Conservation (phyloP, 2,888 invertebrate species). For the Nebria brevicollis region DNA sequence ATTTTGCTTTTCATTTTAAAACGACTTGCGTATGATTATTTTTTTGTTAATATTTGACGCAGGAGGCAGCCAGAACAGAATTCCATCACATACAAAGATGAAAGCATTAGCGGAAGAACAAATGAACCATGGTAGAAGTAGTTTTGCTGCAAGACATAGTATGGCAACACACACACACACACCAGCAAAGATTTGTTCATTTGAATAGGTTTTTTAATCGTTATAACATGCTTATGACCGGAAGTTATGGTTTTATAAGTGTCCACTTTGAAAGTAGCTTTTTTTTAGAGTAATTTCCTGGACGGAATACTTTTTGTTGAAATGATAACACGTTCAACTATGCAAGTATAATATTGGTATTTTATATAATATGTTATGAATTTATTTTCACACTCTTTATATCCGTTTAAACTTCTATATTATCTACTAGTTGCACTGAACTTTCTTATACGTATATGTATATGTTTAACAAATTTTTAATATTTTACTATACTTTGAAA, state of each 20-base stretch:
- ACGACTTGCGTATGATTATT: not conserved
- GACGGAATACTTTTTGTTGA: not conserved
- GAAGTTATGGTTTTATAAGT: constrained; percentile 11
- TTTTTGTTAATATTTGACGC: not conserved
- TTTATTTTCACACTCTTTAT: too few relatives aligned
- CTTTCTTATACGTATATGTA: too few relatives aligned
- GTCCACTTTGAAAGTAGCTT: not conserved
- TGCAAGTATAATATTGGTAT: too few relatives aligned
- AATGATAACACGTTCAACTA: not conserved
- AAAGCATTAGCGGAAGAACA: constrained; percentile 3
- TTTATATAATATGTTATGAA: too few relatives aligned
- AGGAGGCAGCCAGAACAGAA: not conserved
- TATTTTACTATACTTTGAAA: too few relatives aligned
- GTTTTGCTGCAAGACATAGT: not conserved
- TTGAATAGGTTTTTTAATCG: constrained; percentile 7
- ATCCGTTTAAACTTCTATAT: too few relatives aligned
- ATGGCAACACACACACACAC: too few relatives aligned
- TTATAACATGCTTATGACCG: constrained; percentile 4
- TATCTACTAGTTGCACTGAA: too few relatives aligned
- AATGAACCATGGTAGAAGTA: constrained; percentile 5
- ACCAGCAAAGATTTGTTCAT: not conserved
- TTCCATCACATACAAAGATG: not conserved
- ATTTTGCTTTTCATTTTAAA: not conserved
- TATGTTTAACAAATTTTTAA: too few relatives aligned
- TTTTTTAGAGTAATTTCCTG: not conserved